Evolutionary conservation across 2,113 vertebrate genomes (phyloP).

Genomic region (Glaucidium brasilianum): DNA sequence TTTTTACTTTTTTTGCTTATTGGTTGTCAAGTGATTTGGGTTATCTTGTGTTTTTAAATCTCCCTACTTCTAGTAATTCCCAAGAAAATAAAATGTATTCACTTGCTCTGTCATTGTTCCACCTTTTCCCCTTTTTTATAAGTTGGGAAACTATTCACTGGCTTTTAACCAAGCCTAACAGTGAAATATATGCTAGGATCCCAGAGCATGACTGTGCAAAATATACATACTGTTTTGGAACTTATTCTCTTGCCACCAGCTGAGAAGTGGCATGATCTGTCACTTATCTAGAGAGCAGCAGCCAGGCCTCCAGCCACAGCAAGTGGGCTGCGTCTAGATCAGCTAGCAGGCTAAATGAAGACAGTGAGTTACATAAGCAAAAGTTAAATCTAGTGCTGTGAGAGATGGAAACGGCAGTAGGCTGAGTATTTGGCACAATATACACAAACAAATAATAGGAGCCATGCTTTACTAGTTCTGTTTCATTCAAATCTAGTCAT

Average conservation of each 20-base stretch:
- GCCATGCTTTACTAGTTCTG: not conserved
- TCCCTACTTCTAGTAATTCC: not conserved
- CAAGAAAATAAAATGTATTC: not conserved
- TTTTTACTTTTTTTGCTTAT: not conserved
- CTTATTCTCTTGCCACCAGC: not conserved
- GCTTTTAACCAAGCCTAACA: not conserved
- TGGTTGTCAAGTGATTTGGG: not conserved
- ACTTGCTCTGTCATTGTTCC: not conserved
- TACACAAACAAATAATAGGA: not conserved
- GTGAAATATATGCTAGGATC: not conserved
- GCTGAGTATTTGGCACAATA: not conserved
- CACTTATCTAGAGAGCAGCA: not conserved
- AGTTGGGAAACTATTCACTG: not conserved
- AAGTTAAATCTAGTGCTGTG: not conserved
- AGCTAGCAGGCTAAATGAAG: not conserved
- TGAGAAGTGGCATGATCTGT: not conserved
- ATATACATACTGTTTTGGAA: fast-evolving
- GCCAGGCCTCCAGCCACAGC: not conserved
- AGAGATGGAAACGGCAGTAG: not conserved
- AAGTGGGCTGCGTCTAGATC: not conserved
- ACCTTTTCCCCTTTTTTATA: not conserved
- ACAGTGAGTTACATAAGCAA: not conserved
- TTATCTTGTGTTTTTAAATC: not conserved
- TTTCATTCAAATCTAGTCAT: not conserved
- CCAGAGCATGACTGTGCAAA: not conserved